These are phyloP conservation scores for Galerucella nymphaeae DNA, from an alignment of 2,888 invertebrate species.

Conservation along the genomic window DNA sequence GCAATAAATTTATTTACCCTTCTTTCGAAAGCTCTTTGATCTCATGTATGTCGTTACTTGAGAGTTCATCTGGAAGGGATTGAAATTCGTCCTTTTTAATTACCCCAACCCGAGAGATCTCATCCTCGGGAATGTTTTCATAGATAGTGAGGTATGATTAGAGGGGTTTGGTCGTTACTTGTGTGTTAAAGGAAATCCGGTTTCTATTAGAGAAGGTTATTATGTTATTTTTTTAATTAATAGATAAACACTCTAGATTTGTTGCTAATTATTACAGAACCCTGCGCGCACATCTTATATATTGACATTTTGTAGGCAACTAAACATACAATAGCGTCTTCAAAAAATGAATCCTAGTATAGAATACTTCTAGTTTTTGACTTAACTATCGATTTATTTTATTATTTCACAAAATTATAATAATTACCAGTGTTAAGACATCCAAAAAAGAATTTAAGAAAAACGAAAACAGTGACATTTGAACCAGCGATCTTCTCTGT, in stretches of 20 bases:
- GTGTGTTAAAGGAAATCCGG: not conserved
- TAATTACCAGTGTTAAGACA: too few species aligned
- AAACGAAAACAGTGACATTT: too few species aligned
- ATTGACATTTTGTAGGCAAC: too few species aligned
- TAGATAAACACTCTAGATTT: not conserved
- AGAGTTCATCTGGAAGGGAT: not conserved
- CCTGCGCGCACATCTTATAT: too few species aligned
- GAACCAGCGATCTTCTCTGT: too few species aligned
- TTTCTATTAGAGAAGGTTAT: not conserved
- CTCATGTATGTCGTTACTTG: slow-evolving; percentile 5
- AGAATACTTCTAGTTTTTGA: too few species aligned
- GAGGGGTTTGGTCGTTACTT: not conserved
- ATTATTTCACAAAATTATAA: too few species aligned
- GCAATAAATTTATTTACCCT: slow-evolving; percentile 8
- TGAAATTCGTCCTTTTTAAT: slow-evolving; percentile 3
- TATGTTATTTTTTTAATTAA: not conserved
- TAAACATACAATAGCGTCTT: too few species aligned
- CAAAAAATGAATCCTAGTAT: too few species aligned
- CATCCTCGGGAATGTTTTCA: slow-evolving; percentile 4
- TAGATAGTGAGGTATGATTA: not conserved
- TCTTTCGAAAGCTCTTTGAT: not conserved
- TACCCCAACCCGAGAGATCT: not conserved
- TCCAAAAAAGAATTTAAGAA: too few species aligned
- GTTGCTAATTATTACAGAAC: too few species aligned
- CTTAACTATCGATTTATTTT: too few species aligned